Conservation (phyloP, 2,888 invertebrate genomes). For the Drosophila neotestacea region DNA sequence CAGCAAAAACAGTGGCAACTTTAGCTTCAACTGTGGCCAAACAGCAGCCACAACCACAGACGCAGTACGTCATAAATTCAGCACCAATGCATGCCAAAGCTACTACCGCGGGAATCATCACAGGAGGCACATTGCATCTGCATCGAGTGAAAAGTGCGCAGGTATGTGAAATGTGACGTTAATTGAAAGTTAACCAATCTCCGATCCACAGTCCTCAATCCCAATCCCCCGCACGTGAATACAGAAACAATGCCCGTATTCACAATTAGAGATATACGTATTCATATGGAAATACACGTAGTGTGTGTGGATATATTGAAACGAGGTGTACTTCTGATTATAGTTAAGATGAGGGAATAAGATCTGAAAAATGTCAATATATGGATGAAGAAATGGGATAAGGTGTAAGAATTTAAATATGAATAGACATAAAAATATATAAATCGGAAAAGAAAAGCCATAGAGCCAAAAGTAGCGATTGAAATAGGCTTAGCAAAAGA, state of each 20-base stretch:
- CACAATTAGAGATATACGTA: background rate
- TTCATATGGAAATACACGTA: background rate
- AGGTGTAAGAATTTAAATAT: no score
- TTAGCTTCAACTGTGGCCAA: constrained; percentile 27
- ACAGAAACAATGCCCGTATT: constrained; percentile 11
- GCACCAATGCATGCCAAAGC: constrained; percentile 71
- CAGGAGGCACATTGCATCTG: constrained; percentile 68
- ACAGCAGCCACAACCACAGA: constrained; percentile 41
- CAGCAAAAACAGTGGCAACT: constrained; percentile 17
- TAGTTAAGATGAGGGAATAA: no score
- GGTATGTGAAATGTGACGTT: constrained; percentile 68
- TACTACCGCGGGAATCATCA: constrained; percentile 68
- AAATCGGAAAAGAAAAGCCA: no score
- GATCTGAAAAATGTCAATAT: no score
- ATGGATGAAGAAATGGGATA: no score
- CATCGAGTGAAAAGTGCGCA: constrained; percentile 71
- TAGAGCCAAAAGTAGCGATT: no score
- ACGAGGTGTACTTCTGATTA: constrained; percentile 26
- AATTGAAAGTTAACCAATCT: constrained; percentile 59
- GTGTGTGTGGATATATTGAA: background rate
- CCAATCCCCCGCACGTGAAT: background rate
- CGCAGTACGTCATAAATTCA: constrained; percentile 79
- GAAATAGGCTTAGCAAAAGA: no score
- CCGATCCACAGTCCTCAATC: background rate
- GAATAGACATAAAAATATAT: no score